phyloP scores from a whole-genome alignment of 2,797 vertebrate species.

The Lindbergichthys nudifrons region DNA sequence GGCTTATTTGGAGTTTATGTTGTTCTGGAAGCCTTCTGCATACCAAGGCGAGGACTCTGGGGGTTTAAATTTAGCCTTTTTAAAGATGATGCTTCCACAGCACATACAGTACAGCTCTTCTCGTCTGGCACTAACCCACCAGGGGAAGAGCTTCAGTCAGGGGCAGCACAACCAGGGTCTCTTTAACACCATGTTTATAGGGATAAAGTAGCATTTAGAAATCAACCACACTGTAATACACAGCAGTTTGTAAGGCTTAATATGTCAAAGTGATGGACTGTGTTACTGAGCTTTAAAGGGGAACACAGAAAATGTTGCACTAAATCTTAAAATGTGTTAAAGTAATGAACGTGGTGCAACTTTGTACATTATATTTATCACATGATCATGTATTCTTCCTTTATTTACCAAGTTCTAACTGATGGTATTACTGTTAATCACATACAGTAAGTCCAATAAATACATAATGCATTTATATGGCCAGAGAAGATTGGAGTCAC shows the following conservation, averaged over 20 bases:
- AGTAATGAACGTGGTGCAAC: background rate
- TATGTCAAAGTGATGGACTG: conserved; percentile 43
- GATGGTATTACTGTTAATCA: background rate
- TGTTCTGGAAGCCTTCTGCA: conserved; percentile 82
- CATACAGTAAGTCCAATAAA: background rate
- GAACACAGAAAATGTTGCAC: background rate
- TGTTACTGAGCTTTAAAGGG: conserved; percentile 1
- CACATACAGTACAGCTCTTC: conserved; percentile 75
- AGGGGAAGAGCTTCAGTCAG: conserved; percentile 63
- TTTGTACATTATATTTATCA: background rate
- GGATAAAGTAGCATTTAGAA: conserved; percentile 73
- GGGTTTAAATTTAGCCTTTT: conserved; percentile 88
- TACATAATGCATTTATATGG: background rate
- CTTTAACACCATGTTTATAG: conserved; percentile 81
- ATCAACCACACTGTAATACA: conserved; percentile 51
- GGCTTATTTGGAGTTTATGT: conserved; percentile 86
- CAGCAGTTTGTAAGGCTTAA: conserved; percentile 51
- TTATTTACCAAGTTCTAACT: background rate
- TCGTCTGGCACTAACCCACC: conserved; percentile 72
- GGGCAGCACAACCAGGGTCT: conserved; percentile 59
- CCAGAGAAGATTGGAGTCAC: background rate
- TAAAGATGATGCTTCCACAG: conserved; percentile 86
- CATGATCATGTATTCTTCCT: background rate
- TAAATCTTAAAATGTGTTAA: background rate
- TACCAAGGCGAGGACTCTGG: conserved; percentile 76